Evolutionary conservation across 2,888 invertebrate species (phyloP), one percentile per base, ranked within the genome.

Genomic region (Lithosia quadra): DNA sequence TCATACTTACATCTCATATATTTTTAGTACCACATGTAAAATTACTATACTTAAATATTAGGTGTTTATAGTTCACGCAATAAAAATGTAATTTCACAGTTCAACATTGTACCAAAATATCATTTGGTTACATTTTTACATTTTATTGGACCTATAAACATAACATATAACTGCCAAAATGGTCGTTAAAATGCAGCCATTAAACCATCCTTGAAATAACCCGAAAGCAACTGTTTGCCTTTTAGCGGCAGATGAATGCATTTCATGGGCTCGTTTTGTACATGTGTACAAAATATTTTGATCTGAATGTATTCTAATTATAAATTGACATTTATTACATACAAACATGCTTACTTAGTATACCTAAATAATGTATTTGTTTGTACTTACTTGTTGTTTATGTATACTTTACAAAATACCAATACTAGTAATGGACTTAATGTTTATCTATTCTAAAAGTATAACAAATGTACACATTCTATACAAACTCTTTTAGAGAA

Each of bases 121-220:
- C 80, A 84, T 78, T 86, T 76, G 73, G 79, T 70, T 78, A 80
- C 82, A 82, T 83, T 83, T 85, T 85, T 81, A 86, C 84, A 80
- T 90, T 91, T 91, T 92, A 92, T 88, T 88, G 83, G 72, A 49
- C n/a, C 85, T 87, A 90, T 92, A 90, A 92, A 90, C 79, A 84
- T 86, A 90, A 76, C 74, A 71, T 78, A 79, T 81, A 81, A 81
- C 75, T 75, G 76, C 75, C 81, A 78, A 89, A 92, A 91, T 84
- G 90, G 82, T 82, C 83, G 87, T 91, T 91, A 90, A 91, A 91
- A 86, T 84, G 84, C 84, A 83, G 77, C 85, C 88, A 90, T 92
- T 91, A 91, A 90, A 88, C 87, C 87, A 88, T 88, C 83, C 87
- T 86, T 85, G 85, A 90, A 90, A 90, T 89, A 91, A 84, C 84